These are phyloP conservation scores for Coenonympha glycerion DNA, from an alignment of 2,888 invertebrate species.

Conservation along the genomic window DNA sequence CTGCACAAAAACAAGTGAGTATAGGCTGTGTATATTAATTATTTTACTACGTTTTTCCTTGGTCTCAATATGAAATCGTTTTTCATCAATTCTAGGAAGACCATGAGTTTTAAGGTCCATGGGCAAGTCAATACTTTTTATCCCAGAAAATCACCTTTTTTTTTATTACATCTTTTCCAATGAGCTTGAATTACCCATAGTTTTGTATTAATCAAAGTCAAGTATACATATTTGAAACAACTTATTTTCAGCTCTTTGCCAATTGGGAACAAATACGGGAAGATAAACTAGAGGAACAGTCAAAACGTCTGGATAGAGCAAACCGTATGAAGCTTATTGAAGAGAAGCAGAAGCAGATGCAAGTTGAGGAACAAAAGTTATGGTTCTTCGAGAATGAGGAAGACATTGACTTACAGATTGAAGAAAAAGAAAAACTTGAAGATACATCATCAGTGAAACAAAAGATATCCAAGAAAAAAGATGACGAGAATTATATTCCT, in stretches of 20 bases:
- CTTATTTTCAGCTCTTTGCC: slow-evolving; percentile 64
- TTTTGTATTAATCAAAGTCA: background rate
- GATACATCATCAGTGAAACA: slow-evolving; percentile 48
- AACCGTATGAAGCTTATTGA: slow-evolving; percentile 57
- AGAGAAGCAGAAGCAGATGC: slow-evolving; percentile 73
- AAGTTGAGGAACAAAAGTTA: slow-evolving; percentile 77
- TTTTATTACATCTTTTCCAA: no score
- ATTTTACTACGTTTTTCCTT: no score
- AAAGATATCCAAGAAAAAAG: slow-evolving; percentile 61
- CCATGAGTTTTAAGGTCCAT: no score
- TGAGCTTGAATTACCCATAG: no score
- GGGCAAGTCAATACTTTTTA: no score
- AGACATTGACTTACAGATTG: slow-evolving; percentile 82
- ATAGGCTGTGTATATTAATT: no score
- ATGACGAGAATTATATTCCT: slow-evolving; percentile 81
- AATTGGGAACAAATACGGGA: slow-evolving; percentile 77
- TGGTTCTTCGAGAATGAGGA: slow-evolving; percentile 91
- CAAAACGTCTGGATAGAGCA: slow-evolving; percentile 76
- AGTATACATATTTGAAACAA: background rate
- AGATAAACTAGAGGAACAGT: slow-evolving; percentile 76
- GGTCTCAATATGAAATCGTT: no score
- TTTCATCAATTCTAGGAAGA: no score
- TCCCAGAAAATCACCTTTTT: no score
- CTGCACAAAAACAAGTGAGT: slow-evolving; percentile 70
- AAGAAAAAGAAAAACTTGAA: slow-evolving; percentile 68